A percentile compares a stretch with the other conserved stretches of the same genome.
Evolutionary conservation across 2,888 invertebrate species (phyloP).

Genomic region (Oeneis ivallda): DNA sequence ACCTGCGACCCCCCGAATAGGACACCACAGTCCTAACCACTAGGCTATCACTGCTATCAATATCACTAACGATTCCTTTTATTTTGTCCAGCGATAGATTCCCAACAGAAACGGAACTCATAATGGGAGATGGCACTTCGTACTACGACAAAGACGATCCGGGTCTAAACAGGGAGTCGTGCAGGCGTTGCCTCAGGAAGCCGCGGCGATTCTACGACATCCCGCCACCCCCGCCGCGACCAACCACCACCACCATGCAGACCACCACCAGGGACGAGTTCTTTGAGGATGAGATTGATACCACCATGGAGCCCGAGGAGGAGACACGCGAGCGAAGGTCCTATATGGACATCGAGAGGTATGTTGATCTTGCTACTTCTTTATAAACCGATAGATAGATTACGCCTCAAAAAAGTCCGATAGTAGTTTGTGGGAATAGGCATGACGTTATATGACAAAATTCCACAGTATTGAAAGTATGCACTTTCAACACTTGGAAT

Average conservation of each 20-base stretch:
- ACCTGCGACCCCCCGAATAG: too few relatives aligned
- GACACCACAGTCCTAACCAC: too few relatives aligned
- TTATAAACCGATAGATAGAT: too few relatives aligned
- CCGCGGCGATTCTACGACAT: constrained; percentile 43
- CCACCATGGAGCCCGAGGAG: constrained; percentile 43
- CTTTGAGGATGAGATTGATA: constrained; percentile 42
- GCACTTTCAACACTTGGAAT: too few relatives aligned
- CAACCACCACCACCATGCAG: constrained; percentile 33
- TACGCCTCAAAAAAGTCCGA: too few relatives aligned
- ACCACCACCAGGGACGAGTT: constrained; percentile 42
- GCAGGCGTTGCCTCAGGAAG: constrained; percentile 51
- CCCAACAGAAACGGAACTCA: constrained; percentile 84
- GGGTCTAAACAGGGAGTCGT: constrained; percentile 44
- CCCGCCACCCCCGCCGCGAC: constrained; percentile 35
- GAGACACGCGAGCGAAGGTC: constrained; percentile 45
- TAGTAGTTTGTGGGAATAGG: too few relatives aligned
- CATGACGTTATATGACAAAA: too few relatives aligned
- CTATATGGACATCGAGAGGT: constrained; percentile 44
- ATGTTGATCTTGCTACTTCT: background rate
- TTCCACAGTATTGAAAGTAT: too few relatives aligned
- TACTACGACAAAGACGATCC: constrained; percentile 49
- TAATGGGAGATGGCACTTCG: constrained; percentile 86
- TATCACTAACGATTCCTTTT: background rate
- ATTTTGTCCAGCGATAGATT: constrained; percentile 71
- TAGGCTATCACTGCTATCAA: too few relatives aligned